phyloP scores from a whole-genome alignment of 2,113 vertebrate genomes.

The Podarcis cretensis region DNA sequence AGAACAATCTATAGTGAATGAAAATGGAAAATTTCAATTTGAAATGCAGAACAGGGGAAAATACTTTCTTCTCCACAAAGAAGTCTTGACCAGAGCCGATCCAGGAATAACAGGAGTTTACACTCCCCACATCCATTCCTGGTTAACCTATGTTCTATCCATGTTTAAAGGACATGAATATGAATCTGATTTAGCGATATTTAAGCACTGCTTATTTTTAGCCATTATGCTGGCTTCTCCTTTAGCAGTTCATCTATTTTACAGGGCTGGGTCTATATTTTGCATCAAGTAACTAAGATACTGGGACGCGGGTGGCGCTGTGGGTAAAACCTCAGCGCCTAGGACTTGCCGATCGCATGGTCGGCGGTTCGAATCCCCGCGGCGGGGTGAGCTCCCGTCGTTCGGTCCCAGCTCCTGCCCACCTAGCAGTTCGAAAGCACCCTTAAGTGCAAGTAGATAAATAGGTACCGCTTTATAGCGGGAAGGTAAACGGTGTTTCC shows the following conservation, averaged over 20 bases:
- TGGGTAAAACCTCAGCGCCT: too few relatives aligned
- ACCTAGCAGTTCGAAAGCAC: too few relatives aligned
- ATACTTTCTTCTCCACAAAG: neutral
- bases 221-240: neutral
- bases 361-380: too few relatives aligned
- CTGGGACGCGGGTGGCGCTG: too few relatives aligned
- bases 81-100: neutral
- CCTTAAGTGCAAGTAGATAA: too few relatives aligned
- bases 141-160: neutral
- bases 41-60: neutral
- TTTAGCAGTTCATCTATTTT: neutral
- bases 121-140: neutral
- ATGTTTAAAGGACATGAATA: neutral
- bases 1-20: constrained; percentile 82
- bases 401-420: too few relatives aligned
- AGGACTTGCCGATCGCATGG: too few relatives aligned
- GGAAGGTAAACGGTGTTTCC: too few relatives aligned
- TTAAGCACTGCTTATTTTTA: neutral
- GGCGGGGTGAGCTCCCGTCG: too few relatives aligned
- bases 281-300: neutral
- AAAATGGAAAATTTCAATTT: constrained; percentile 19
- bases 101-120: neutral
- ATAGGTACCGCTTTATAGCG: too few relatives aligned
- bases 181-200: neutral
- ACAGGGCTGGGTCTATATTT: neutral